Evolutionary conservation across 2,797 vertebrate genomes (phyloP), one percentile per base, ranked within the genome.

Genomic region (Karalla daura): DNA sequence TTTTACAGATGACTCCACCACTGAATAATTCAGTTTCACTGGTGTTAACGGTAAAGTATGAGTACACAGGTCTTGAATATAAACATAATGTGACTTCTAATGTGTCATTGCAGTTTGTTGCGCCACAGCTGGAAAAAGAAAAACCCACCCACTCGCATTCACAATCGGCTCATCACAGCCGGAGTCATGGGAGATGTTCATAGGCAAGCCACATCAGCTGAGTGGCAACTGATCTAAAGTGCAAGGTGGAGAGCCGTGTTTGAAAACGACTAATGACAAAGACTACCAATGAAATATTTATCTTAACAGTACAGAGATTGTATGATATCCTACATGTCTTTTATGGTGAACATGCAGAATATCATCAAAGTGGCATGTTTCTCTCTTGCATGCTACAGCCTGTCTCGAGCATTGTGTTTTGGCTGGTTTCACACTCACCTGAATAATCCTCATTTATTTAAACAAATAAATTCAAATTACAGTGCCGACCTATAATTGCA

Each of bases 11-110:
- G 10, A 40, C 17, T 50, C 37, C 28, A 27, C 20, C 59, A 49
- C n/a, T 32, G 36, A 72, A 32, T 39, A 49, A 37, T 50, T 2
- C 3, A 9, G 11, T 53, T 25, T 51, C 20, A 20, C 2, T 1
- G 20, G 41, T 73, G 61, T 44, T 64, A 63, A 66, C 15, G 62
- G 50, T 15, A 25, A 33, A 39, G 53, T 41, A 24, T 39, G 32
- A 1, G 10, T 0, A n/a, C 25, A 2, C 18, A 45, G 18, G 4
- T 46, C 39, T 56, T 61, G 5, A 47, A 9, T 35, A 49, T 74
- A 78, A 76, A 74, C 61, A 60, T 2, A 40, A 37, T 47, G 53
- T 32, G 44, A 25, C 24, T 53, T 28, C 13, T n/a, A 13, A 17
- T 5, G 47, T 0, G 8, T 30, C 24, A 12, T 35, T 66, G 36